A percentile compares a stretch with the other conserved stretches of the same genome.
Evolutionary conservation across 2,797 vertebrate species (phyloP).

Genomic region (Atherinosoma microstoma): DNA sequence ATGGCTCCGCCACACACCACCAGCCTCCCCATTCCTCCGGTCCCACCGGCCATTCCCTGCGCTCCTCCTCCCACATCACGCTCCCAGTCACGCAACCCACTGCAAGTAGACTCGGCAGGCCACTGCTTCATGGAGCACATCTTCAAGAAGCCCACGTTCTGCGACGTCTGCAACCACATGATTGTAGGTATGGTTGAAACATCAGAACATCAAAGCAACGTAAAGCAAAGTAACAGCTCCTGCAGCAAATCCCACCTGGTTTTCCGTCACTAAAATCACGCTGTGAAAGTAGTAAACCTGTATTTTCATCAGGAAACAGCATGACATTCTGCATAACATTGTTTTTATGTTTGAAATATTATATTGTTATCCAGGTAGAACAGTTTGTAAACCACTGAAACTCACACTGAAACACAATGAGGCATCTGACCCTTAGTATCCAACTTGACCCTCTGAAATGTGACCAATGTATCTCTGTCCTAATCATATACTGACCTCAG

Average conservation of each 20-base stretch:
- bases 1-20: slow-evolving; percentile 79
- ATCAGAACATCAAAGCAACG: slow-evolving; percentile 10
- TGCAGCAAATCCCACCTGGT: slow-evolving; percentile 4
- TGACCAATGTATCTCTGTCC: slow-evolving; percentile 15
- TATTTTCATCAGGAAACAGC: background rate
- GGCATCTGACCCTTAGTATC: slow-evolving; percentile 11
- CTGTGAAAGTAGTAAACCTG: slow-evolving; percentile 8
- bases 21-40: slow-evolving; percentile 80
- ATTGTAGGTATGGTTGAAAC: slow-evolving; percentile 92
- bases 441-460: slow-evolving; percentile 27
- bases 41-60: slow-evolving; percentile 78
- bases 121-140: slow-evolving; percentile 97
- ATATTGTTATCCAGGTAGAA: background rate
- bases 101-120: slow-evolving; percentile 85
- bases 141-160: slow-evolving; percentile 99
- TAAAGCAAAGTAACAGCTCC: slow-evolving; percentile 2
- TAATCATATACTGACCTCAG: slow-evolving; percentile 1
- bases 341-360: background rate
- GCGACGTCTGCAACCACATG: slow-evolving; percentile 99
- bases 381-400: background rate
- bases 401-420: slow-evolving; percentile 2
- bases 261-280: slow-evolving; percentile 6
- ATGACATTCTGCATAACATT: background rate
- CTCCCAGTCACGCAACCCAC: slow-evolving; percentile 85
- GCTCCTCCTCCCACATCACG: slow-evolving; percentile 85